A percentile compares a stretch with the other conserved stretches of the same genome.
Conservation (phyloP, 2,797 vertebrate genomes). For the Antrozous pallidus region DNA sequence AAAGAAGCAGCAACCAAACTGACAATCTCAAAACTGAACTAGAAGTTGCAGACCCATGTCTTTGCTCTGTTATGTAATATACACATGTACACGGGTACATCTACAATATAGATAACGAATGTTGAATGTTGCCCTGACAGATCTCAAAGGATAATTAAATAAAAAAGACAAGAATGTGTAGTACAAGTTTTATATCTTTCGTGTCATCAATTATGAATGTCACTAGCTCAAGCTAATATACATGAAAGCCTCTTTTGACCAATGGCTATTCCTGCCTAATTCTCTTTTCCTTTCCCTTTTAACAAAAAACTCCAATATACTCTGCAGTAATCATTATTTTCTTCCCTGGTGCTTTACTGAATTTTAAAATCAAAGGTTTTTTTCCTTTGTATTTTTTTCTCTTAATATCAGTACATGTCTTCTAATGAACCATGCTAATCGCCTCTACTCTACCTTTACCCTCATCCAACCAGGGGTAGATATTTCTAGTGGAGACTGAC, state of each 20-base stretch:
- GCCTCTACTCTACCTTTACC: not conserved
- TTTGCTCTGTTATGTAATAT: not conserved
- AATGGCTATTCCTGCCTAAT: not conserved
- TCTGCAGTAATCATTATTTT: not conserved
- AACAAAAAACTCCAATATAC: not conserved
- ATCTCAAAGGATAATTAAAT: not conserved
- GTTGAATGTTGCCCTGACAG: not conserved
- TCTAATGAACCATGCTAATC: not conserved
- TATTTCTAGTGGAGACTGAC: not conserved
- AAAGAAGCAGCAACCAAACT: not conserved
- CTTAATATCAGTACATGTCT: not conserved
- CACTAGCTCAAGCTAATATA: constrained; percentile 52
- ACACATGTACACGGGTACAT: not conserved
- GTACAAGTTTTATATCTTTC: constrained; percentile 8
- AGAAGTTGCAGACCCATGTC: not conserved
- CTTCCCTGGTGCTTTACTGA: not conserved
- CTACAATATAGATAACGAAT: not conserved
- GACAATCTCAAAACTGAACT: not conserved
- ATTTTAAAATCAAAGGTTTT: not conserved
- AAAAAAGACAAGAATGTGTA: not conserved
- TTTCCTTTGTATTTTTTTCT: not conserved
- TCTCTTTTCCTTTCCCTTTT: not conserved
- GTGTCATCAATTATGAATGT: constrained; percentile 30
- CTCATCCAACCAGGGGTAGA: not conserved
- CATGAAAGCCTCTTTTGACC: constrained; percentile 32